These are phyloP conservation scores for Oryzaephilus surinamensis DNA, from an alignment of 1,140 invertebrate genomes.

Conservation along the genomic window DNA sequence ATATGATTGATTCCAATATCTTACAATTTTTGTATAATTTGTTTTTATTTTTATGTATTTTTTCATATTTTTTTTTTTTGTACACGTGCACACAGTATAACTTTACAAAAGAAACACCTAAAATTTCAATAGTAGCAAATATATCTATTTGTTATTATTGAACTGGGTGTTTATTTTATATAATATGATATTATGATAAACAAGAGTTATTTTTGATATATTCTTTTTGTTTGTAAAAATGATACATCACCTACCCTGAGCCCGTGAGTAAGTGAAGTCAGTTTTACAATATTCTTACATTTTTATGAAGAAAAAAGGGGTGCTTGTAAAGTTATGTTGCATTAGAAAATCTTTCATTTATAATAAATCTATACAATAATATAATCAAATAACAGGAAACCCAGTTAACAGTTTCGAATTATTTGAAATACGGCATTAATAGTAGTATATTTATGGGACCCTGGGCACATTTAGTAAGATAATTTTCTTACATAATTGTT, in stretches of 20 bases:
- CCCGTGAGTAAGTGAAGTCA: conserved; percentile 16
- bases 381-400: too few relatives aligned
- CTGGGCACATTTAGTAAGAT: conserved; percentile 12
- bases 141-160: too few relatives aligned
- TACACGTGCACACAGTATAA: too few relatives aligned
- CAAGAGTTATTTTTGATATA: conserved; percentile 4
- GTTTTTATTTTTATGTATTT: too few relatives aligned
- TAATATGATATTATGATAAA: conserved; percentile 4
- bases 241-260: conserved; percentile 17
- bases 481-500: conserved; percentile 7
- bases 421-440: too few relatives aligned
- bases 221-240: conserved; percentile 10
- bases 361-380: too few relatives aligned
- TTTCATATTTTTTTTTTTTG: too few relatives aligned
- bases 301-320: too few relatives aligned
- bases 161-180: neutral
- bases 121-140: too few relatives aligned
- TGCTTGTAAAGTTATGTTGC: conserved; percentile 7
- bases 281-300: conserved; percentile 10
- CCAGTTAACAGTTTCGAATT: too few relatives aligned
- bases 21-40: conserved; percentile 7
- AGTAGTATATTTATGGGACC: conserved; percentile 7
- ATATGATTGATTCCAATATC: conserved; percentile 12
- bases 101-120: too few relatives aligned
- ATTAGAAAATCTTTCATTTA: conserved; percentile 7